These are phyloP conservation scores for Heliconius eleuchia DNA, from an alignment of 1,140 invertebrate species.

Conservation along the genomic window DNA sequence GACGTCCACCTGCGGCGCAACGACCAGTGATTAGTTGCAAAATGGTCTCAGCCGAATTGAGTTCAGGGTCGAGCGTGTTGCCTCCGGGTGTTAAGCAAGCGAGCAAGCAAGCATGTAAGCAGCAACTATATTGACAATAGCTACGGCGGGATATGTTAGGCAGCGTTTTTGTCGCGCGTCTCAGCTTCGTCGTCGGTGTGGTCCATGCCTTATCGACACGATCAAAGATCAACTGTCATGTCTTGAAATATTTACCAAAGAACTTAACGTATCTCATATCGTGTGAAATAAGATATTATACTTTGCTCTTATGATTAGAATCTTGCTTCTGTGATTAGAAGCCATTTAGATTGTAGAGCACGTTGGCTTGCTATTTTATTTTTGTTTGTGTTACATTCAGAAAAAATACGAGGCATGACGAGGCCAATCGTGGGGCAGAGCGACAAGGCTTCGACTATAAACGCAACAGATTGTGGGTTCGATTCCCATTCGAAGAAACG, in stretches of 20 bases:
- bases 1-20: conserved; percentile 56
- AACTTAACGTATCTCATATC: conserved; percentile 5
- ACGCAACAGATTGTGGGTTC: too few species aligned
- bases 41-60: conserved; percentile 77
- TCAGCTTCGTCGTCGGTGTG: neutral
- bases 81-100: conserved; percentile 77
- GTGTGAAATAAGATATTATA: conserved; percentile 19
- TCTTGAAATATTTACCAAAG: conserved; percentile 25
- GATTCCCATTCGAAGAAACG: too few species aligned
- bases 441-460: too few species aligned
- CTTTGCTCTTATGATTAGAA: too few species aligned
- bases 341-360: neutral
- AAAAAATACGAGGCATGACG: neutral
- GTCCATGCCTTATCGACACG: neutral
- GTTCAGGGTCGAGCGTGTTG: conserved; percentile 74
- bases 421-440: too few species aligned
- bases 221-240: conserved; percentile 2
- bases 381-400: neutral
- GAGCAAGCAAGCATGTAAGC: conserved; percentile 41
- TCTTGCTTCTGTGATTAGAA: neutral
- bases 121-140: conserved; percentile 49
- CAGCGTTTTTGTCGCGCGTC: conserved; percentile 1
- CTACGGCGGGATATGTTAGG: conserved; percentile 12
- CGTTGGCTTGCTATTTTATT: too few species aligned
- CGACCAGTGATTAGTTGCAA: conserved; percentile 77